Evolutionary conservation across 2,888 invertebrate genomes (phyloP).

Genomic region (Volucella zonaria): DNA sequence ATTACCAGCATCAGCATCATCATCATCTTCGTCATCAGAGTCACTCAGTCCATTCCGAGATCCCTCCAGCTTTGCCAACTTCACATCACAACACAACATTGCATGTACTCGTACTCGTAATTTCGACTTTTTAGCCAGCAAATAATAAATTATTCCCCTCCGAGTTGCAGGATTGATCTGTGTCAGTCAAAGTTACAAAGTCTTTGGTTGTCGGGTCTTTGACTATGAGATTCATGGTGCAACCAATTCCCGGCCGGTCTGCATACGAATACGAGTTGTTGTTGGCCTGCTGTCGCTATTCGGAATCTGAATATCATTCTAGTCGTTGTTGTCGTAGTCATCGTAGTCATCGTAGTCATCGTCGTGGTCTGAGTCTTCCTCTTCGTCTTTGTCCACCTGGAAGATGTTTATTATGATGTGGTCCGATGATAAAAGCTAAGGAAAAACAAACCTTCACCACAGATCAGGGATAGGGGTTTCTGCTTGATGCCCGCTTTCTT

Average conservation of each 20-base stretch:
- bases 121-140: slow-evolving; percentile 60
- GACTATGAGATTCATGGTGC: slow-evolving; percentile 35
- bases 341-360: slow-evolving; percentile 4
- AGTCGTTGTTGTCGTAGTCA: slow-evolving; percentile 5
- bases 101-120: slow-evolving; percentile 28
- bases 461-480: slow-evolving; percentile 27
- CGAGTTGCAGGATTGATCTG: slow-evolving; percentile 61
- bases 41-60: neutral
- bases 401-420: slow-evolving; percentile 70
- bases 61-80: slow-evolving; percentile 25
- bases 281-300: slow-evolving; percentile 55
- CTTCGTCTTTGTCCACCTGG: slow-evolving; percentile 20
- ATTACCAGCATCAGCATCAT: slow-evolving; percentile 18
- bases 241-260: neutral
- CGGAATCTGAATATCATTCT: slow-evolving; percentile 60
- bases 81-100: slow-evolving; percentile 26
- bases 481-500: slow-evolving; percentile 42
- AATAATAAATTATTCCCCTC: slow-evolving; percentile 68
- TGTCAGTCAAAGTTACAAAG: slow-evolving; percentile 70
- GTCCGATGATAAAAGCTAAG: slow-evolving; percentile 63
- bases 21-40: slow-evolving; percentile 28
- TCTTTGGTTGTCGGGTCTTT: slow-evolving; percentile 40
- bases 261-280: too few relatives aligned
- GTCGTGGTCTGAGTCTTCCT: neutral
- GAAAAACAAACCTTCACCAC: slow-evolving; percentile 41